These are phyloP conservation scores for Micromys minutus DNA, from an alignment of 2,113 vertebrate genomes.

Conservation along the genomic window DNA sequence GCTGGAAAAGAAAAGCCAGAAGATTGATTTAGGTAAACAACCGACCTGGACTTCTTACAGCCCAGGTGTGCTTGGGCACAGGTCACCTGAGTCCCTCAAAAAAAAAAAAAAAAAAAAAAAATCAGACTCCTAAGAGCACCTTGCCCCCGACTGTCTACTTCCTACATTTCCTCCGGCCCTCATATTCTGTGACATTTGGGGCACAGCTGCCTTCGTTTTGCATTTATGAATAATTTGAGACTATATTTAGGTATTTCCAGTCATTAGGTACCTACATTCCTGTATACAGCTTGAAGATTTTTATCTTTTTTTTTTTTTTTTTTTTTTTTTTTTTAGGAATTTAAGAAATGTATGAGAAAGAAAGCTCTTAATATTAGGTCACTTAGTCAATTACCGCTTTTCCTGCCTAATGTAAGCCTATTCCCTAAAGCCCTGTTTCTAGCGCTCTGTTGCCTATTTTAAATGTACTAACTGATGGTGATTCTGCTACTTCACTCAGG, in stretches of 20 bases:
- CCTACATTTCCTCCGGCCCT: constrained; percentile 19
- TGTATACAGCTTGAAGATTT: constrained; percentile 50
- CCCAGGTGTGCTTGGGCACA: not conserved
- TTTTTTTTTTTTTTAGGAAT: too few species aligned
- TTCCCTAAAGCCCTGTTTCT: constrained; percentile 74
- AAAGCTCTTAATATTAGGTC: constrained; percentile 79
- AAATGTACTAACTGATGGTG: constrained; percentile 74
- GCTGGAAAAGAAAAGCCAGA: not conserved
- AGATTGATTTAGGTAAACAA: not conserved
- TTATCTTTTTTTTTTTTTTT: not conserved
- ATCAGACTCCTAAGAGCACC: not conserved
- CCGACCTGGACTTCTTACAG: not conserved
- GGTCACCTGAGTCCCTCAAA: not conserved
- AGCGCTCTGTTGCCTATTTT: constrained; percentile 80
- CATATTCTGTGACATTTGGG: constrained; percentile 9
- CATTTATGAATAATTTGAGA: constrained; percentile 67
- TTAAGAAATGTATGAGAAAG: constrained; percentile 71
- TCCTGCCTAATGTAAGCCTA: constrained; percentile 73
- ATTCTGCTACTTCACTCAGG: constrained; percentile 73
- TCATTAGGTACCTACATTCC: constrained; percentile 64
- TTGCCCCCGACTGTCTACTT: not conserved
- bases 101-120: constrained; percentile 28
- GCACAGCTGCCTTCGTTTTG: constrained; percentile 52
- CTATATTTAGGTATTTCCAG: constrained; percentile 72
- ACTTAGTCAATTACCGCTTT: constrained; percentile 78